Evolutionary conservation across 2,797 vertebrate species (phyloP).

Genomic region (Ceyx erithaca): DNA sequence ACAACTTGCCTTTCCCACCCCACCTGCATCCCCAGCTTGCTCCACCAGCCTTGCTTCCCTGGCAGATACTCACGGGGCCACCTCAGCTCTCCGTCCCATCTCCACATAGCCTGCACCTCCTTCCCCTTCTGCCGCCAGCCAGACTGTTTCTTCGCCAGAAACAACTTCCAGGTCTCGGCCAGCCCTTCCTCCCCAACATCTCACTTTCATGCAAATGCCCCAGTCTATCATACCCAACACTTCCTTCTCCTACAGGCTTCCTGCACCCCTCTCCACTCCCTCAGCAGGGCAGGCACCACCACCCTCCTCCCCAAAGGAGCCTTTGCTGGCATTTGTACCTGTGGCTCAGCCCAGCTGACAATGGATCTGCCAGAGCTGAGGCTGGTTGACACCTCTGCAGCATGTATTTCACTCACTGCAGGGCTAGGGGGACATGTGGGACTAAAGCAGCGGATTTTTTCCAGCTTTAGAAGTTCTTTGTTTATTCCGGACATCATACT

Average conservation of each 20-base stretch:
- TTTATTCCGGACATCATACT: neutral
- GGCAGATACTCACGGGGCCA: neutral
- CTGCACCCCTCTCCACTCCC: neutral
- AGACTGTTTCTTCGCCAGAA: neutral
- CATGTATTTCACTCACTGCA: neutral
- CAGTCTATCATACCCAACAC: rapidly evolving
- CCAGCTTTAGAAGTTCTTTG: neutral
- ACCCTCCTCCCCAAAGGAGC: neutral
- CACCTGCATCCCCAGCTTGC: neutral
- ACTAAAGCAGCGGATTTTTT: neutral
- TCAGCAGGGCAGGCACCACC: no score
- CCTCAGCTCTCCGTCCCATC: rapidly evolving
- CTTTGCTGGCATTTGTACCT: neutral
- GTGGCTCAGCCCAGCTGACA: neutral
- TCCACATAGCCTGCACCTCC: neutral
- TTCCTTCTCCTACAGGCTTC: neutral
- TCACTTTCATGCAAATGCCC: rapidly evolving
- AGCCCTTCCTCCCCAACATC: neutral
- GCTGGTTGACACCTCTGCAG: neutral
- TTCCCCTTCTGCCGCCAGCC: neutral
- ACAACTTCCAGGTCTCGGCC: neutral
- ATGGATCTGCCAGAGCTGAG: neutral
- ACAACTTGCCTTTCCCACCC: rapidly evolving
- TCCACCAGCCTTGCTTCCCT: neutral
- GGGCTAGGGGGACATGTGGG: neutral